Conservation (phyloP, 2,888 invertebrate species). For the Chalcis sispes region DNA sequence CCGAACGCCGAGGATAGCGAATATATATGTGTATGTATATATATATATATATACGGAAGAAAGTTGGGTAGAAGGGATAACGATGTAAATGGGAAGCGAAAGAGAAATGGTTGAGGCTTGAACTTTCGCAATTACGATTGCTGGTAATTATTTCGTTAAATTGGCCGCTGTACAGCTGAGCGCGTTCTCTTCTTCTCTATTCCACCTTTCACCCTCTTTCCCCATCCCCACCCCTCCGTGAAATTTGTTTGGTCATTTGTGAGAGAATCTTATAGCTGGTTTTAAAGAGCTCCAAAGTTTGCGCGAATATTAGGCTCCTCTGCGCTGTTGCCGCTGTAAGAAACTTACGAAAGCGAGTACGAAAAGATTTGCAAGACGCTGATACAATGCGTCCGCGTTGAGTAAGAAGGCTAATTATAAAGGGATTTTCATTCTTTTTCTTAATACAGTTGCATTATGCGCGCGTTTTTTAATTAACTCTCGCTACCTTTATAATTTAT, state of each 20-base stretch:
- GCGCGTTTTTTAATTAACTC: no score
- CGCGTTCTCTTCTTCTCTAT: not conserved
- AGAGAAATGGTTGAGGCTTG: constrained; percentile 8
- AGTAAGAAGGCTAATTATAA: not conserved
- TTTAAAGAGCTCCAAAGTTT: constrained; percentile 24
- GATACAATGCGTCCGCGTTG: not conserved
- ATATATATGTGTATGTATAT: no score
- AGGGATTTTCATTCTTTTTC: not conserved
- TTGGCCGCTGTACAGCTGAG: constrained; percentile 12
- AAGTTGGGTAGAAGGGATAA: constrained; percentile 56
- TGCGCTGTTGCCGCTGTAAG: not conserved
- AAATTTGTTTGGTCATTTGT: constrained; percentile 34
- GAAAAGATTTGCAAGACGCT: no score
- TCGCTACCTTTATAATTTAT: no score
- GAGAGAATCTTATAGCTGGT: constrained; percentile 15
- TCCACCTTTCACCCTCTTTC: no score
- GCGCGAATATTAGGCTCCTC: not conserved
- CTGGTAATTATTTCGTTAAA: constrained; percentile 48
- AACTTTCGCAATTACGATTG: constrained; percentile 51
- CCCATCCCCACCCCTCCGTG: no score
- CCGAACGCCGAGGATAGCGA: no score
- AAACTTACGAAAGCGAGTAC: no score
- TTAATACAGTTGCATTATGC: no score
- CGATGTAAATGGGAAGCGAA: constrained; percentile 41
- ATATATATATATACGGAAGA: not conserved